Base-by-base conservation (phyloP, 2,113 vertebrate genomes). In the Nibea coibor region DNA sequence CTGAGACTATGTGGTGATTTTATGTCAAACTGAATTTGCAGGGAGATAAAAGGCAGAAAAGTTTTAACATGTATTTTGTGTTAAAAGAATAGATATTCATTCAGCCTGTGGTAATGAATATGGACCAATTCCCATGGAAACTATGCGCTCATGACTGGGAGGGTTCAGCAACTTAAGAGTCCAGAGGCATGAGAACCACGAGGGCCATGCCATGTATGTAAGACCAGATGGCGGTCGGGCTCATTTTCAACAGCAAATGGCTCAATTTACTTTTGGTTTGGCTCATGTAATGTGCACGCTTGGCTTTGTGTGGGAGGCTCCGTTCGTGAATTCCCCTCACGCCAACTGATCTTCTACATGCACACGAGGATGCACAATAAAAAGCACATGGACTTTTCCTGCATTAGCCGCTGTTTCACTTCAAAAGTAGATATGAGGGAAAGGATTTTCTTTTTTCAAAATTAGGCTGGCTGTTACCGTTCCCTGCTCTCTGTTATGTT, bases 171-270 rank as follows among this genome's bases (percentile, higher is more conserved):
- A 86, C 81, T 84, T 66, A 64, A 80, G 78, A 85, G 67, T 71
- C 72, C 67, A 20, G 45, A 80, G 86, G 87, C 74, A 88, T 67
- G 71, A 22, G 67, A 88, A 80, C 45, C 79, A 82, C 0, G 81
- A 86, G 11, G 83, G 28, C 10, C 78, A 42, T 9, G 75, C 67
- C 20, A 31, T 56, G 83, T 35, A 89, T 87, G 88, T 39, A 0
- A 59, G 71, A 26, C 75, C 89, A 82, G 81, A 79, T 83, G 86
- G 62, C 61, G 10, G 72, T 54, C 28, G 50, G 70, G 61, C 80
- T 64, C 70, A 58, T 87, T 81, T 89, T 88, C 87, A 87, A 75
- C 51, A 86, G 71, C 87, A 88, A 80, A 78, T 63, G 57, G 78
- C 71, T 89, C 72, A 51, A 50, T 87, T 84, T 86, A 86, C 66